These are phyloP conservation scores for Micronycteris hirsuta DNA, from an alignment of 2,113 vertebrate genomes.

Conservation along the genomic window DNA sequence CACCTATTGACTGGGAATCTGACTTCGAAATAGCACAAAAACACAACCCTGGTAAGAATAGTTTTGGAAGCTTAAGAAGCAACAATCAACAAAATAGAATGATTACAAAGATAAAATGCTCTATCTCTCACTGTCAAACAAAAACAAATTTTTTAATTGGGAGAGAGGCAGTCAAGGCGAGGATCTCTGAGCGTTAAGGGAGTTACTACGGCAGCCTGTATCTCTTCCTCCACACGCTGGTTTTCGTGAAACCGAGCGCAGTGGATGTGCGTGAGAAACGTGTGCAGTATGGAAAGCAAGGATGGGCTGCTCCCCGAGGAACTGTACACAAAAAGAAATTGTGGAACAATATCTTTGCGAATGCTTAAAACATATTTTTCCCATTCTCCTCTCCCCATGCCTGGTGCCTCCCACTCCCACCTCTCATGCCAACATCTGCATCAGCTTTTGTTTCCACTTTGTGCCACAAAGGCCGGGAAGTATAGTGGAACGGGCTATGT, in stretches of 20 bases:
- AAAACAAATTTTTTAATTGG: not conserved
- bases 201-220: not conserved
- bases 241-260: not conserved
- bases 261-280: not conserved
- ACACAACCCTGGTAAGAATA: not conserved
- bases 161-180: not conserved
- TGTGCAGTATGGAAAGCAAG: not conserved
- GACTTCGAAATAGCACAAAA: slow-evolving; percentile 18
- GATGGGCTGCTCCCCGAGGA: not conserved
- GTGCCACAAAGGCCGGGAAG: slow-evolving; percentile 42
- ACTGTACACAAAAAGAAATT: not conserved
- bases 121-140: not conserved
- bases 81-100: not conserved
- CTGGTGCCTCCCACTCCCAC: not conserved
- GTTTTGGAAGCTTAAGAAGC: not conserved
- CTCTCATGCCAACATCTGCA: slow-evolving; percentile 44
- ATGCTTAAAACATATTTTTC: not conserved
- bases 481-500: slow-evolving; percentile 25
- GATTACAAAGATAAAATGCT: not conserved
- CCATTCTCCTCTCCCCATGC: not conserved
- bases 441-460: slow-evolving; percentile 63
- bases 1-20: not conserved
- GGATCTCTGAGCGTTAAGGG: not conserved
- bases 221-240: not conserved
- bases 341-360: not conserved